Evolutionary conservation across 2,113 vertebrate species (phyloP), one percentile per base, ranked within the genome.

Genomic region (Cynopterus brachyotis): DNA sequence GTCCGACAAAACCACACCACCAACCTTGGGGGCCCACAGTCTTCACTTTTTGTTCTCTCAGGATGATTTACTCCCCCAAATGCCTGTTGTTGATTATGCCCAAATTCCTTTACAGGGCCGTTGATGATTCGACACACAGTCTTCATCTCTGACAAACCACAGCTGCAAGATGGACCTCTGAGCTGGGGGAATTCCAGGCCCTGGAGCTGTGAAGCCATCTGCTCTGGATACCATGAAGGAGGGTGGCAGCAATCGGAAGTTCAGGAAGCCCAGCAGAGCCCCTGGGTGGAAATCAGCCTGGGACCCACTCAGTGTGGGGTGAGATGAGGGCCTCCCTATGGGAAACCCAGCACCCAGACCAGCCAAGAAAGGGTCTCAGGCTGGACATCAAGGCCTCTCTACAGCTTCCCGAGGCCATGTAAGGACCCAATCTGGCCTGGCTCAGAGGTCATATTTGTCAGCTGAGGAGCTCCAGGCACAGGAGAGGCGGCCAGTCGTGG

Each of bases 401-500:
- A 5, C 22, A 50, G 66, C 86, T 28, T 73, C 76, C 67, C 20
- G 67, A 92, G 91, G 92, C 95, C 45, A 0, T n/a, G 47, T 92
- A 55, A 96, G 90, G 94, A 92, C 83, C 87, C 0, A 19, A 40
- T 81, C 89, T 28, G 60, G 79, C 53, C 96, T 82, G 95, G 94
- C 95, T 37, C 6, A 0, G 82, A 89, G 96, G 96, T 95, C 79
- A 59, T 82, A 79, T 79, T 86, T 94, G 82, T 94, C 73, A 53
- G 95, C 45, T 5, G 7, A 72, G 92, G 85, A 19, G 62, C 80
- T 72, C 37, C 40, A 26, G 35, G 67, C 69, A 86, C 66, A 50
- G 84, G 75, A 79, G 64, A 83, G 93, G 96, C 32, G 26, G 96
- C 95, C 92, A 62, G 96, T 83, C 0, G 20, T 91, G 97, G 97